Evolutionary conservation across 1,140 invertebrate species (phyloP), one percentile per base, ranked within the genome.

Genomic region (Brachionus koreanus): DNA sequence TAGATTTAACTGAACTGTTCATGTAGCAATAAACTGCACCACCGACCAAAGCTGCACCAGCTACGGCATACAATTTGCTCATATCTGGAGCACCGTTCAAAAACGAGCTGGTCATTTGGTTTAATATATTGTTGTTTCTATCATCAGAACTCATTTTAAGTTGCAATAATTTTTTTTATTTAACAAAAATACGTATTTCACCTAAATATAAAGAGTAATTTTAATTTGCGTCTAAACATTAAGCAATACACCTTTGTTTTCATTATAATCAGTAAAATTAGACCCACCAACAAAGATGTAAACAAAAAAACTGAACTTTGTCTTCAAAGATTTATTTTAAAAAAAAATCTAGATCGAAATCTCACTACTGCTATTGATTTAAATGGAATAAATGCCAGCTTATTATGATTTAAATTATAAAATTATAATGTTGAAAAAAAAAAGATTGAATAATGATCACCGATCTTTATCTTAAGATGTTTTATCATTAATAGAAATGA

Each of bases 121-220:
- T 74, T 10, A 74, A 74, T 46, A 74, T 12, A 46, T 74, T 74
- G 6, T 74, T 43, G 43, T 74, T 74, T 29, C 46, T 74, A 46
- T 74, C 69, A 23, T 74, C 69, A 25, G 69, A 74, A 74, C 43
- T 74, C 69, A 74, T 74, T 46, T 35, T 74, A 25, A 74, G 19
- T 74, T 46, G 9, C 5, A 57, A 57, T 74, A 43, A 72, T 19
- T 39, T 9, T 7, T 72, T 72, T 33, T 65, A n/a, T 35, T 65
- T 33, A 35, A 29, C 12, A 35, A 65, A 42, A 57, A 57, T 57
- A 57, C n/a, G 49, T 57, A 7, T 57, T 65, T 37, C n/a, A 65
- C 63, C 63, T 69, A 69, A 37, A 37, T 37, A 39, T 39, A 69
- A 69, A 69, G 33, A 65, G 13, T 39, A 37, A 23, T 37, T 46